phyloP scores from a whole-genome alignment of 2,797 vertebrate species.

The Anguilla marmorata region DNA sequence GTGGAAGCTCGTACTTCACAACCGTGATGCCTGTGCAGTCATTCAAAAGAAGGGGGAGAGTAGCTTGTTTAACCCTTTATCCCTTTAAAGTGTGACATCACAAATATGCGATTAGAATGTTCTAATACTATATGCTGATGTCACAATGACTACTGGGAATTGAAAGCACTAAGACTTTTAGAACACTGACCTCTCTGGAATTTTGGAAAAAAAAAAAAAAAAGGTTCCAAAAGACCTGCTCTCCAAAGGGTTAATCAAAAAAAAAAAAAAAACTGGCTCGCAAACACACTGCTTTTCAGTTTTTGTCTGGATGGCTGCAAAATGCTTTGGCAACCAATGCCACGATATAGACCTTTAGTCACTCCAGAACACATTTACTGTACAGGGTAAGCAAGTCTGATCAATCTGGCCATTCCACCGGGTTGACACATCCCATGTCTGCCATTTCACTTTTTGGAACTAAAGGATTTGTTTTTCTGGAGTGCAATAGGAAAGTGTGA shows the following conservation, averaged over 20 bases:
- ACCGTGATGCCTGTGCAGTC: background rate
- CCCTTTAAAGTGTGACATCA: background rate
- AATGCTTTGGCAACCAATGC: background rate
- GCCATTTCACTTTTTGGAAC: background rate
- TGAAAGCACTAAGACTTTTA: background rate
- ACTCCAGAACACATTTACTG: background rate
- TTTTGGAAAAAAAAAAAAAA: background rate
- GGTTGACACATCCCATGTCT: background rate
- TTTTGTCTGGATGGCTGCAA: background rate
- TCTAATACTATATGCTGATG: too few relatives aligned
- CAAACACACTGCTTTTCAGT: background rate
- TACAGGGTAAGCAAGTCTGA: background rate
- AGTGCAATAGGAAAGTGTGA: too few relatives aligned
- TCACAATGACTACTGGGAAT: background rate
- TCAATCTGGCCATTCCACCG: background rate
- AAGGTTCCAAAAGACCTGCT: too few relatives aligned
- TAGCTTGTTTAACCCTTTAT: background rate
- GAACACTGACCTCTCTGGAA: background rate
- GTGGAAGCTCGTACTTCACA: background rate
- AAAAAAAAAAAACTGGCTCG: too few relatives aligned
- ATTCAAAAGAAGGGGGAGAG: background rate
- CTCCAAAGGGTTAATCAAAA: too few relatives aligned
- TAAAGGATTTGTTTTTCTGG: background rate
- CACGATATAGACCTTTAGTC: background rate
- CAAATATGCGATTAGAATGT: too few relatives aligned